phyloP scores from a whole-genome alignment of 2,888 invertebrate genomes.

The Eudemis profundana region DNA sequence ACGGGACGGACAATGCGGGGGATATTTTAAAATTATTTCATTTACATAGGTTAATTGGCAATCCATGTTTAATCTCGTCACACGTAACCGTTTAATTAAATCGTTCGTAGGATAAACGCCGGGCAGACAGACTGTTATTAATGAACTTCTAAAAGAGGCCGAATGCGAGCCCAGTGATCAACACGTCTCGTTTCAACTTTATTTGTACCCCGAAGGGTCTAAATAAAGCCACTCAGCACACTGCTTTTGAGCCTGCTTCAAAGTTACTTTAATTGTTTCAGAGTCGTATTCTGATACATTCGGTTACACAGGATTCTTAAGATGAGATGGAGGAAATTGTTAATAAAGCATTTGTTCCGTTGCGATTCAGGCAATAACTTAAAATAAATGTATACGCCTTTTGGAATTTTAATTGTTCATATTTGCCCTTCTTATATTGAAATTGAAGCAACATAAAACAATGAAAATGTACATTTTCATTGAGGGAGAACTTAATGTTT shows the following conservation, averaged over 20 bases:
- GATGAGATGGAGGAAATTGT: too few species aligned
- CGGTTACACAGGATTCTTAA: not conserved
- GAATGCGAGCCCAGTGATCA: slow-evolving; percentile 22
- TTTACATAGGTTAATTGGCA: slow-evolving; percentile 70
- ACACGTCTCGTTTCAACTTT: slow-evolving; percentile 16
- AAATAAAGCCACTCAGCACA: too few species aligned
- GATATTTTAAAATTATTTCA: slow-evolving; percentile 75
- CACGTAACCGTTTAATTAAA: slow-evolving; percentile 53
- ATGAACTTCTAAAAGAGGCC: slow-evolving; percentile 35
- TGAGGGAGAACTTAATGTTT: too few species aligned
- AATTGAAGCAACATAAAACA: too few species aligned
- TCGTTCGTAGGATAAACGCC: slow-evolving; percentile 33
- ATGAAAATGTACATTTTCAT: too few species aligned
- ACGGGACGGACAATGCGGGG: slow-evolving; percentile 57
- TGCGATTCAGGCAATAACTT: too few species aligned
- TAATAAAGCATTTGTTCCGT: too few species aligned
- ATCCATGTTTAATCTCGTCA: slow-evolving; percentile 54
- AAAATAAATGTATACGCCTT: too few species aligned
- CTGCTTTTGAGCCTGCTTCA: not conserved
- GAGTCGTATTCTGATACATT: not conserved
- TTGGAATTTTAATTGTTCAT: too few species aligned
- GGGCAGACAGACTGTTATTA: slow-evolving; percentile 36
- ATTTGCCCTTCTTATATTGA: too few species aligned
- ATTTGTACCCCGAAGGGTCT: slow-evolving; percentile 14
- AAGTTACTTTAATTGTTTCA: slow-evolving; percentile 8